phyloP scores from a whole-genome alignment of 2,113 vertebrate genomes.

The Spheniscus mendiculus region DNA sequence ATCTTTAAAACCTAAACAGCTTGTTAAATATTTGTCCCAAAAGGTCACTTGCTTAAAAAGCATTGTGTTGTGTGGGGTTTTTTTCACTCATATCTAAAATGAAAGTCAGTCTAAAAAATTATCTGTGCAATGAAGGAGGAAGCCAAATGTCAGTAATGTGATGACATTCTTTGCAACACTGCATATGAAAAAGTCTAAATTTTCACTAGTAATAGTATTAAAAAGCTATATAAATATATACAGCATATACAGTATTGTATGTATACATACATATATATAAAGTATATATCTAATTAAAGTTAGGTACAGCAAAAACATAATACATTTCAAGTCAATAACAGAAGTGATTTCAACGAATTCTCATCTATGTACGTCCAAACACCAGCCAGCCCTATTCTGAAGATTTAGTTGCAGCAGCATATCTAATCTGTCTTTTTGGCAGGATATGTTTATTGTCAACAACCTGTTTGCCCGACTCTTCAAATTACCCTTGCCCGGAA shows the following conservation, averaged over 20 bases:
- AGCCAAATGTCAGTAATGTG: not conserved
- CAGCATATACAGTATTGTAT: conserved; percentile 64
- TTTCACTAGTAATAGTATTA: conserved; percentile 56
- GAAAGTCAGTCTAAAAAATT: not conserved
- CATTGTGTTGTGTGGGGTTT: not conserved
- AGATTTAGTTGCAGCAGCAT: not conserved
- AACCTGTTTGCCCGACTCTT: not conserved
- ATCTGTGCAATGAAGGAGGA: not conserved
- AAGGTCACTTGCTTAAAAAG: conserved; percentile 42
- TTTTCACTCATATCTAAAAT: not conserved
- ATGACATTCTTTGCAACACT: conserved; percentile 4
- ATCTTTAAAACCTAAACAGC: conserved; percentile 3
- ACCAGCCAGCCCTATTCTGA: not conserved
- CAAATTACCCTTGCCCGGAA: not conserved
- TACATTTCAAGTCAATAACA: conserved; percentile 51
- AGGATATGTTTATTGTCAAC: not conserved
- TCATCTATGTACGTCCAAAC: not conserved
- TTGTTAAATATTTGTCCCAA: conserved; percentile 4
- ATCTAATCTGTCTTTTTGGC: not conserved
- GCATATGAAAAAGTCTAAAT: conserved; percentile 39
- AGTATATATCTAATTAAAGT: conserved; percentile 64
- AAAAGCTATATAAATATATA: conserved; percentile 73
- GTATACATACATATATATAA: conserved; percentile 70
- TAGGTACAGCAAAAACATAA: conserved; percentile 56
- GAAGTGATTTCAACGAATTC: conserved; percentile 9